These are phyloP conservation scores for Eupithecia tripunctaria DNA, from an alignment of 2,888 invertebrate species.

Conservation along the genomic window DNA sequence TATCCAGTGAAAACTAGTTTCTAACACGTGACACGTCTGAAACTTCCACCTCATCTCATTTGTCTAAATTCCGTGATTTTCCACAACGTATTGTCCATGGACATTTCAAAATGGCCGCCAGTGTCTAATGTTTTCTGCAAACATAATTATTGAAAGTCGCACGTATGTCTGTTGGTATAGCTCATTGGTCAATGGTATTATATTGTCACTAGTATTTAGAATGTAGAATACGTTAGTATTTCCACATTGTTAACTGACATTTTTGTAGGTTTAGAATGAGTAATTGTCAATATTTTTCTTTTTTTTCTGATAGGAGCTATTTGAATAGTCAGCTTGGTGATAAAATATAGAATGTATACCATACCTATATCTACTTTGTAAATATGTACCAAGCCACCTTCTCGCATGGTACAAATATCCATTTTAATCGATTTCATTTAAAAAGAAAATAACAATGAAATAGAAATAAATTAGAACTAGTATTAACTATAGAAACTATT, in stretches of 20 bases:
- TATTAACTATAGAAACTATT: too few relatives aligned
- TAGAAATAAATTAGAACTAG: too few relatives aligned
- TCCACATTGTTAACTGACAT: constrained; percentile 38
- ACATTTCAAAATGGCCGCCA: constrained; percentile 64
- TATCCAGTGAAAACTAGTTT: constrained; percentile 25
- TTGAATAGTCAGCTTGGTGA: constrained; percentile 23
- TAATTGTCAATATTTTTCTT: constrained; percentile 41
- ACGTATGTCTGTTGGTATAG: constrained; percentile 72
- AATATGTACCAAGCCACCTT: constrained; percentile 1
- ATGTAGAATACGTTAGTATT: constrained; percentile 45
- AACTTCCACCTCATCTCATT: constrained; percentile 39
- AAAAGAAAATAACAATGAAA: too few relatives aligned
- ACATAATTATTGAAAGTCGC: constrained; percentile 83
- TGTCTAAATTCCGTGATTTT: constrained; percentile 59
- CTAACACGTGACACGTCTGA: constrained; percentile 35
- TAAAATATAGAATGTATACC: constrained; percentile 11
- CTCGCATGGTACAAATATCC: not conserved
- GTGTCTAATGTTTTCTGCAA: constrained; percentile 74
- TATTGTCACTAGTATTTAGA: constrained; percentile 61
- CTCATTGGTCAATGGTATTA: constrained; percentile 69
- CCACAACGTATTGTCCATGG: constrained; percentile 54
- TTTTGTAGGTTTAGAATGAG: constrained; percentile 44
- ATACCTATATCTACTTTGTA: constrained; percentile 3
- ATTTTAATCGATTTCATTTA: not conserved
- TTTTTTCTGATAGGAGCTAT: constrained; percentile 28